These are phyloP conservation scores for Eupelmus urozonus DNA, from an alignment of 2,888 invertebrate species.

Conservation along the genomic window DNA sequence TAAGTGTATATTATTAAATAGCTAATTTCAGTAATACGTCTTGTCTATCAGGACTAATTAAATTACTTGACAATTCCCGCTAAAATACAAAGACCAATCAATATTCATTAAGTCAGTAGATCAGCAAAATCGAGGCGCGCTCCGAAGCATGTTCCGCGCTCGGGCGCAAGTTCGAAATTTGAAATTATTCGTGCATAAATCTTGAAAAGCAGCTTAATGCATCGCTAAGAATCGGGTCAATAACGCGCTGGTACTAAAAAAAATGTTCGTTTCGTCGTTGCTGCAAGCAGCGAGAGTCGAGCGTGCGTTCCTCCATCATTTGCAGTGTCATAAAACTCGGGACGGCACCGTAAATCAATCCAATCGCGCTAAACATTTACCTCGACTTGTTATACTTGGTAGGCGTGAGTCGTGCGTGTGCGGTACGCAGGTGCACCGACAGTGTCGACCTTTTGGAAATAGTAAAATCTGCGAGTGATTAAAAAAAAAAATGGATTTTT, in stretches of 20 bases:
- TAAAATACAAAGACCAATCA: too few species aligned
- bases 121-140: not conserved
- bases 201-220: slow-evolving; percentile 8
- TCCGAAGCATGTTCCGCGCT: not conserved
- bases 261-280: too few species aligned
- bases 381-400: slow-evolving; percentile 1
- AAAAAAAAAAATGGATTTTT: not conserved
- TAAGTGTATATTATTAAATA: too few species aligned
- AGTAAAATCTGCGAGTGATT: not conserved
- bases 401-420: not conserved
- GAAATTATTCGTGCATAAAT: slow-evolving; percentile 11
- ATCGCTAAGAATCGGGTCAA: slow-evolving; percentile 26
- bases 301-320: not conserved
- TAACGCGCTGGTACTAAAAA: slow-evolving; percentile 26
- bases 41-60: too few species aligned
- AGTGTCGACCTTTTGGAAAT: not conserved
- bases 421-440: not conserved
- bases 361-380: not conserved
- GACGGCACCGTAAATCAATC: slow-evolving; percentile 15
- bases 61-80: too few species aligned
- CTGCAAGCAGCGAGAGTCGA: too few species aligned
- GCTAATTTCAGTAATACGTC: too few species aligned
- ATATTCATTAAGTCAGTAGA: not conserved
- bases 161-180: not conserved
- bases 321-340: not conserved